These are phyloP conservation scores for Aptenodytes forsteri DNA, from an alignment of 2,113 vertebrate genomes.

Conservation along the genomic window DNA sequence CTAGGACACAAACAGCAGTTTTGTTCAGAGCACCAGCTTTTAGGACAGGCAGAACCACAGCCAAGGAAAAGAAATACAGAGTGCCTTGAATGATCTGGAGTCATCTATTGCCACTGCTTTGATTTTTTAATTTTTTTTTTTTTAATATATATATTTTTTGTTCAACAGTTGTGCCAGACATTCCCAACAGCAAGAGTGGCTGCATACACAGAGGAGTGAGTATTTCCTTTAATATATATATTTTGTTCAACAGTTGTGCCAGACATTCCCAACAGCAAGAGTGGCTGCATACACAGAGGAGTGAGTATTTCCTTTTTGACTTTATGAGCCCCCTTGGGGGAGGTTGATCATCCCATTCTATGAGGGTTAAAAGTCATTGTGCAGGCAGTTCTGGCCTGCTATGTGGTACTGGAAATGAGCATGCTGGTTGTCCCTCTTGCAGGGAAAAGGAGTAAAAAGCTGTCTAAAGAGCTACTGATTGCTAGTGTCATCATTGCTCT, in stretches of 20 bases:
- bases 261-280: not conserved
- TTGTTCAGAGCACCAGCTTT: not conserved
- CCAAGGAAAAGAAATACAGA: not conserved
- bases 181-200: not conserved
- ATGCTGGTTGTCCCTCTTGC: not conserved
- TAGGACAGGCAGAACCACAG: not conserved
- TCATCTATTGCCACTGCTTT: not conserved
- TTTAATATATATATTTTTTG: not conserved
- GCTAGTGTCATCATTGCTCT: not conserved
- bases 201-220: not conserved
- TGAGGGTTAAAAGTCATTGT: rapidly evolving
- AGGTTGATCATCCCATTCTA: not conserved
- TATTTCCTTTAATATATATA: not conserved
- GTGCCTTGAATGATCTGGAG: not conserved
- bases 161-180: not conserved
- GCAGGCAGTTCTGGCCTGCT: not conserved
- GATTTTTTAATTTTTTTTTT: not conserved
- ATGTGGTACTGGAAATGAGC: not conserved
- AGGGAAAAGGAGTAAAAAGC: not conserved
- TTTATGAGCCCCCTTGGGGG: rapidly evolving
- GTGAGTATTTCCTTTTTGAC: not conserved
- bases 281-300: not conserved
- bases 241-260: not conserved
- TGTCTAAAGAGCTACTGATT: not conserved
- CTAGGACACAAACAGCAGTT: not conserved